Evolutionary conservation across 2,113 vertebrate genomes (phyloP), one percentile per base, ranked within the genome.

Genomic region (Trogon melanurus): DNA sequence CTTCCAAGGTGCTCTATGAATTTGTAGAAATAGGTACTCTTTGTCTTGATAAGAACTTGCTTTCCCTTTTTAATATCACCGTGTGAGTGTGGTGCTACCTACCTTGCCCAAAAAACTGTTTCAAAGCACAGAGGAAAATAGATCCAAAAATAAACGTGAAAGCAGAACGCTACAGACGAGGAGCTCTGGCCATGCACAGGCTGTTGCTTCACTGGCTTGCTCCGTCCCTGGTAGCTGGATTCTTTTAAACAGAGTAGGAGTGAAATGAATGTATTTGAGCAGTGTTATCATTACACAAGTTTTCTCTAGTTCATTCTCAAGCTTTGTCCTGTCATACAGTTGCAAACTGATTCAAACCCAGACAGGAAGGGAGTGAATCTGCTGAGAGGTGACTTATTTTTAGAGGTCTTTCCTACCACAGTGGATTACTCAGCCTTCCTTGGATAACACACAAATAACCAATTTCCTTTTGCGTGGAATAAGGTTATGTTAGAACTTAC

Each of bases 361-460:
- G 95, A 97, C 93, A 98, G 98, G 97, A 98, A 98, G 95, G 93
- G 96, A 96, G 94, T 96, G 96, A 97, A 97, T 94, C 94, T 97
- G 73, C 58, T 91, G 93, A 96, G 92, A 94, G 87, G 69, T 96
- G 94, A 94, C 97, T 96, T 66, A 96, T 95, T 97, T 96, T 89
- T 96, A 96, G 97, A 96, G 89, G 62, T 90, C 85, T 96, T 97
- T 95, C 94, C 89, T 96, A 85, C 85, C 90, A 84, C 69, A 80
- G 91, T 81, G 79, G 94, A 88, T 93, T 93, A 95, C 90, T 96
- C 93, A 95, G 84, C 89, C 85, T 95, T 97, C 92, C 96, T 96
- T 92, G 94, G 91, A 95, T 89, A 93, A 81, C 66, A 88, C 50
- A 91, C 84, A 93, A 97, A 96, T 86, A 94, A 85, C 92, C 8